Evolutionary conservation across 2,113 vertebrate genomes (phyloP).

Genomic region (Numenius arquata): DNA sequence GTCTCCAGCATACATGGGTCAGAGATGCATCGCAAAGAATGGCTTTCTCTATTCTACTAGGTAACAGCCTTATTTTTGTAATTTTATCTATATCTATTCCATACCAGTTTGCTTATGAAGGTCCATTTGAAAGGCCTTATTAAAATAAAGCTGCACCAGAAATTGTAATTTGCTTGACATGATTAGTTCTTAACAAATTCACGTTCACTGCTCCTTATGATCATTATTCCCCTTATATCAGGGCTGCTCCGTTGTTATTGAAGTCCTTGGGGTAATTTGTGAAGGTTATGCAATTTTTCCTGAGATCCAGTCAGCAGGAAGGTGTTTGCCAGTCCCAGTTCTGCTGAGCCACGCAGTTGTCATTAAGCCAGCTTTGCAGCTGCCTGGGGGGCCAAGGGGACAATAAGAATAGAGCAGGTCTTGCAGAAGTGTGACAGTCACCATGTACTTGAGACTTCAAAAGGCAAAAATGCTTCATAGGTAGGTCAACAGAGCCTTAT

Average conservation of each 20-base stretch:
- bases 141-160: not conserved
- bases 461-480: not conserved
- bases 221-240: not conserved
- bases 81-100: not conserved
- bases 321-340: not conserved
- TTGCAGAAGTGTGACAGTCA: not conserved
- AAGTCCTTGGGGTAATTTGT: not conserved
- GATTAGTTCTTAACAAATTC: not conserved
- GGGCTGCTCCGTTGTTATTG: not conserved
- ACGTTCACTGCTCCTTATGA: not conserved
- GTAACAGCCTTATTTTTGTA: not conserved
- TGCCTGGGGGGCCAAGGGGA: not conserved
- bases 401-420: not conserved
- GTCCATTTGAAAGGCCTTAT: not conserved
- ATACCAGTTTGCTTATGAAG: not conserved
- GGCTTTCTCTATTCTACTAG: not conserved
- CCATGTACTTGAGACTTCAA: rapidly evolving
- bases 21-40: not conserved
- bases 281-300: not conserved
- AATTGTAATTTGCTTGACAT: not conserved
- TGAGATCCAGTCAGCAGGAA: not conserved
- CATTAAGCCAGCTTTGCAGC: not conserved
- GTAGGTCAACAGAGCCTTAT: not conserved
- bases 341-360: not conserved
- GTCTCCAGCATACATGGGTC: not conserved